These are phyloP conservation scores for Schizopygopsis malacanthus DNA, from an alignment of 2,797 vertebrate species.

Conservation along the genomic window DNA sequence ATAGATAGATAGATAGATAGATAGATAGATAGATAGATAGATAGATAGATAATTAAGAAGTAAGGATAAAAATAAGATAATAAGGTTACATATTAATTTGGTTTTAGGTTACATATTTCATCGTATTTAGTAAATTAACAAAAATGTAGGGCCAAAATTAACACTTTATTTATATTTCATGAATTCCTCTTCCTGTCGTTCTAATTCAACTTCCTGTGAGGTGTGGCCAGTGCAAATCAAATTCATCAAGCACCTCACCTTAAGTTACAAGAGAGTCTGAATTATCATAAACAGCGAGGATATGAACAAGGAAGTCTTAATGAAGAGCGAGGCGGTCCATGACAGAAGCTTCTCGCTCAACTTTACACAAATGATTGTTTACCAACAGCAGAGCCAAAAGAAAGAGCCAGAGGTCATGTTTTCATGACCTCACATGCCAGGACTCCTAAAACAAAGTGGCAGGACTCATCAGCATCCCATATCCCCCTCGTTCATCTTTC, in stretches of 20 bases:
- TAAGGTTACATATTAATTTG: too few relatives aligned
- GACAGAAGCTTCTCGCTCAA: not conserved
- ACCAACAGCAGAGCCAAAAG: not conserved
- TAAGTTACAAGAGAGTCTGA: not conserved
- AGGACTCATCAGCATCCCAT: slow-evolving; percentile 38
- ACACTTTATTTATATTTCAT: not conserved
- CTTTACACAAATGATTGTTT: not conserved
- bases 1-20: too few relatives aligned
- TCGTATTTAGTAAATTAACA: too few relatives aligned
- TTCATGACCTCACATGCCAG: slow-evolving; percentile 9
- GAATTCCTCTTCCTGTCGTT: not conserved
- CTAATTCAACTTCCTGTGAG: too few relatives aligned
- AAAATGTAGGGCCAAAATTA: not conserved
- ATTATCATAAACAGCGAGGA: not conserved
- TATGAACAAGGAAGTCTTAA: not conserved
- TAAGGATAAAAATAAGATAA: too few relatives aligned
- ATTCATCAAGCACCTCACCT: not conserved
- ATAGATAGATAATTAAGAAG: too few relatives aligned
- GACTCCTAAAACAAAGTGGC: slow-evolving; percentile 17
- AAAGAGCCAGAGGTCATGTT: not conserved
- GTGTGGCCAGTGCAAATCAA: too few relatives aligned
- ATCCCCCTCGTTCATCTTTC: slow-evolving; percentile 50
- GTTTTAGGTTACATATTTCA: too few relatives aligned
- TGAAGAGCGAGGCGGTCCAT: not conserved
- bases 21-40: too few relatives aligned